Percentiles rank a stretch among this genome's conserved stretches.
These are phyloP conservation scores for Paragorgia papillata DNA, from an alignment of 92 coral and sea anemone species.

Conservation along the genomic window DNA sequence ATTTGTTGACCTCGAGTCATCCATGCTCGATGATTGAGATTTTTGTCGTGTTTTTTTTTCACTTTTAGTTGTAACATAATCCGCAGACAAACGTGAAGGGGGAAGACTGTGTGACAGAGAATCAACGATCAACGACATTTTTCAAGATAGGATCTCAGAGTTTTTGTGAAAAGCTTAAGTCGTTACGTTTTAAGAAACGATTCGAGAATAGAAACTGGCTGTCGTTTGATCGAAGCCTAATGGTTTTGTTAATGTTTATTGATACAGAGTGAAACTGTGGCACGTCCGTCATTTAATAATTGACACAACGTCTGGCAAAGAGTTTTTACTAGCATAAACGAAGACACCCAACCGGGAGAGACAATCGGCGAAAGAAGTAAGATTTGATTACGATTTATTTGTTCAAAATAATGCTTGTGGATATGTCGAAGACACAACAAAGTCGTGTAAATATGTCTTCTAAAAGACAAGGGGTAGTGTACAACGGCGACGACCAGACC, in stretches of 20 bases:
- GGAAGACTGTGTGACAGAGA: not conserved
- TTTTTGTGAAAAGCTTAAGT: too few species aligned
- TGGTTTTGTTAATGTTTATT: too few species aligned
- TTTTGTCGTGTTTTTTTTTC: constrained; percentile 6
- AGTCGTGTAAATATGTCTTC: constrained; percentile 5
- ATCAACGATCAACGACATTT: not conserved
- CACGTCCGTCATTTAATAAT: too few species aligned
- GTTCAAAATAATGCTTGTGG: constrained; percentile 44
- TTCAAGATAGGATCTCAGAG: not conserved
- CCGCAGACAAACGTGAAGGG: not conserved
- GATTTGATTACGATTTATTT: constrained; percentile 1
- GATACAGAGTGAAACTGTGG: too few species aligned
- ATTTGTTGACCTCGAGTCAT: not conserved
- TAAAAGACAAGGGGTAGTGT: constrained; percentile 32
- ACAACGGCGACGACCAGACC: constrained; percentile 33
- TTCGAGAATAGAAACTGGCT: too few species aligned
- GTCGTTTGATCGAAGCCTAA: not conserved
- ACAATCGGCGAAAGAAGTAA: constrained; percentile 26
- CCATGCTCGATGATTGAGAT: constrained; percentile 42
- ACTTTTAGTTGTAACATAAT: constrained; percentile 22
- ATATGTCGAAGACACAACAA: constrained; percentile 41
- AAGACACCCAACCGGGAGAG: constrained; percentile 17
- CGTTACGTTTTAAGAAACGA: too few species aligned
- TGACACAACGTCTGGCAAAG: constrained; percentile 26
- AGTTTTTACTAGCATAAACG: not conserved